Evolutionary conservation across 2,113 vertebrate species (phyloP).

Genomic region (Herpailurus yagouaroundi): DNA sequence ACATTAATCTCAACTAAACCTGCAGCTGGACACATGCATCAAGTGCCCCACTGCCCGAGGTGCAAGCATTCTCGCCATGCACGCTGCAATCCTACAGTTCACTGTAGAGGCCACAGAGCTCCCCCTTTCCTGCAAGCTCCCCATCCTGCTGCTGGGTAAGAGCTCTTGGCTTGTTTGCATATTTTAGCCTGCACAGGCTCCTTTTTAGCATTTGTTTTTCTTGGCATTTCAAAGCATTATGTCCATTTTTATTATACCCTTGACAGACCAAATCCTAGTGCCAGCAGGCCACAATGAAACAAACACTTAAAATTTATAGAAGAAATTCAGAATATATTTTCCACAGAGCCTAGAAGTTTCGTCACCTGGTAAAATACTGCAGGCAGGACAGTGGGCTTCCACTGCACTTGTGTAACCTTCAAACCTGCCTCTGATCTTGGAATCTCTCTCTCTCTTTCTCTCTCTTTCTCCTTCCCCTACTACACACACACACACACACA

Average conservation of each 20-base stretch:
- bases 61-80: neutral
- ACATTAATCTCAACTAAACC: conserved; percentile 25
- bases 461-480: neutral
- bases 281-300: conserved; percentile 51
- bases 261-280: conserved; percentile 65
- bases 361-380: conserved; percentile 67
- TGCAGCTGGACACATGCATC: neutral
- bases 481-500: neutral
- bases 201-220: conserved; percentile 71
- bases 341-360: conserved; percentile 43
- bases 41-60: neutral
- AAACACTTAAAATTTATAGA: conserved; percentile 63
- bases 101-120: accelerated
- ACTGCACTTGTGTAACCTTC: conserved; percentile 53
- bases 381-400: conserved; percentile 19
- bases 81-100: accelerated
- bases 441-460: neutral
- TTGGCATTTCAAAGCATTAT: conserved; percentile 69
- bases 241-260: conserved; percentile 73
- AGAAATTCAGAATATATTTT: conserved; percentile 71
- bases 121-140: neutral
- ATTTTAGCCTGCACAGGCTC: conserved; percentile 46
- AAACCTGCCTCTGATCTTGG: neutral
- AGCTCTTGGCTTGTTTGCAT: conserved; percentile 44
- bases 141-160: neutral